Evolutionary conservation across 1,140 invertebrate genomes (phyloP).

Genomic region (Helicoverpa armigera): DNA sequence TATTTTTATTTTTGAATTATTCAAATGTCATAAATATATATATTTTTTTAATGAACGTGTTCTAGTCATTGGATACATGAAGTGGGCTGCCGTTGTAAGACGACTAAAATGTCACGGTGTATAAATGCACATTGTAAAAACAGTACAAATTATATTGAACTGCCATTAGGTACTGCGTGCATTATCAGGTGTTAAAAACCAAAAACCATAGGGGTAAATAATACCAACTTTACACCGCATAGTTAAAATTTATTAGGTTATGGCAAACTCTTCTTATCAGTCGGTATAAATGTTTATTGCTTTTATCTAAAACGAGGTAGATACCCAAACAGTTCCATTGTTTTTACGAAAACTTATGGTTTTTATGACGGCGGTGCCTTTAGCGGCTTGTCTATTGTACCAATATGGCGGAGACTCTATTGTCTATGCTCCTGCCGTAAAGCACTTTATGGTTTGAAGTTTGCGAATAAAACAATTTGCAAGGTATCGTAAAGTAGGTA

Average conservation of each 20-base stretch:
- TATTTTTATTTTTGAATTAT: too few species aligned
- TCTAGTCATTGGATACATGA: too few species aligned
- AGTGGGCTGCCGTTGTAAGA: too few species aligned
- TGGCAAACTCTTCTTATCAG: slow-evolving; percentile 18
- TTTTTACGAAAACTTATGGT: slow-evolving; percentile 42
- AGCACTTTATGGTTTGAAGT: slow-evolving; percentile 45
- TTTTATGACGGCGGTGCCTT: slow-evolving; percentile 40
- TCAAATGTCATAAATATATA: too few species aligned
- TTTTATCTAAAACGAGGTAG: slow-evolving; percentile 37
- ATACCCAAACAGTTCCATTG: slow-evolving; percentile 35
- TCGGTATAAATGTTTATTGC: slow-evolving; percentile 4
- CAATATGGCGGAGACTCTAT: slow-evolving; percentile 11
- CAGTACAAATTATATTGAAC: too few species aligned
- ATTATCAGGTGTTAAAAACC: background rate
- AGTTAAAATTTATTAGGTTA: slow-evolving; percentile 34
- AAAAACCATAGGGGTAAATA: slow-evolving; percentile 14
- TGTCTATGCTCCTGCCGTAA: slow-evolving; percentile 27
- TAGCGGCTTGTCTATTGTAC: slow-evolving; percentile 21
- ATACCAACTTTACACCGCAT: background rate
- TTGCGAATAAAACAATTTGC: slow-evolving; percentile 47
- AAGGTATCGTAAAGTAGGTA: slow-evolving; percentile 29
- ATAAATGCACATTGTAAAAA: too few species aligned
- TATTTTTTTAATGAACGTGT: too few species aligned
- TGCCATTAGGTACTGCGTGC: too few species aligned
- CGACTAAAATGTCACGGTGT: too few species aligned